Evolutionary conservation across 2,888 invertebrate genomes (phyloP).

Genomic region (Rhaphigaster nebulosa): DNA sequence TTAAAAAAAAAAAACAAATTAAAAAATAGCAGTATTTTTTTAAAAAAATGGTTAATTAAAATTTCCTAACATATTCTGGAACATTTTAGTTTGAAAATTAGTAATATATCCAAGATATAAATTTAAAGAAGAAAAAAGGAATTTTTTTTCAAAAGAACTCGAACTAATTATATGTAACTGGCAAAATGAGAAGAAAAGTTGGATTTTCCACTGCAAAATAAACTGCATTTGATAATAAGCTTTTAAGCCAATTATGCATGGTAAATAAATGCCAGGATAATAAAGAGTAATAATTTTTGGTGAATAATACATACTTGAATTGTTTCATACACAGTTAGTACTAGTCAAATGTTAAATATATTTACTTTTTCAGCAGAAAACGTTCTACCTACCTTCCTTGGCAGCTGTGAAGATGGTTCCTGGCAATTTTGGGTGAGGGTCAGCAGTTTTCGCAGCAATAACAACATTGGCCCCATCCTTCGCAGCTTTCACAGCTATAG

Average conservation of each 20-base stretch:
- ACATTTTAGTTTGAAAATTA: background rate
- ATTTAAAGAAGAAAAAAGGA: background rate
- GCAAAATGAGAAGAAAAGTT: background rate
- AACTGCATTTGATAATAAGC: background rate
- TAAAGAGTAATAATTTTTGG: too few species aligned
- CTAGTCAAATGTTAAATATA: background rate
- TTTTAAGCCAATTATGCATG: background rate
- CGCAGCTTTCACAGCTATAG: constrained; percentile 93
- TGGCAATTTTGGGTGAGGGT: constrained; percentile 90
- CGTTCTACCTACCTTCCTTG: constrained; percentile 79
- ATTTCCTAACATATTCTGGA: background rate
- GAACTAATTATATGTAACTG: background rate
- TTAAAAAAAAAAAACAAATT: background rate
- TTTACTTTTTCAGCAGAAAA: background rate
- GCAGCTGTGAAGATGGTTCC: constrained; percentile 94
- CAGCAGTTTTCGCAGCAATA: constrained; percentile 91
- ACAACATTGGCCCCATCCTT: constrained; percentile 93
- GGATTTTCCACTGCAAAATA: background rate
- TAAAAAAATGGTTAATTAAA: background rate
- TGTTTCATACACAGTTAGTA: background rate
- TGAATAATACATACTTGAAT: background rate
- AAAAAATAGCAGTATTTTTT: background rate
- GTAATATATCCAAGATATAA: background rate
- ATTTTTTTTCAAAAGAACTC: background rate
- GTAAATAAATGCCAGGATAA: background rate